Percentiles rank a stretch among this genome's conserved stretches.
Conservation (phyloP, 92 coral and sea anemone species). For the Blastomussa wellsi region DNA sequence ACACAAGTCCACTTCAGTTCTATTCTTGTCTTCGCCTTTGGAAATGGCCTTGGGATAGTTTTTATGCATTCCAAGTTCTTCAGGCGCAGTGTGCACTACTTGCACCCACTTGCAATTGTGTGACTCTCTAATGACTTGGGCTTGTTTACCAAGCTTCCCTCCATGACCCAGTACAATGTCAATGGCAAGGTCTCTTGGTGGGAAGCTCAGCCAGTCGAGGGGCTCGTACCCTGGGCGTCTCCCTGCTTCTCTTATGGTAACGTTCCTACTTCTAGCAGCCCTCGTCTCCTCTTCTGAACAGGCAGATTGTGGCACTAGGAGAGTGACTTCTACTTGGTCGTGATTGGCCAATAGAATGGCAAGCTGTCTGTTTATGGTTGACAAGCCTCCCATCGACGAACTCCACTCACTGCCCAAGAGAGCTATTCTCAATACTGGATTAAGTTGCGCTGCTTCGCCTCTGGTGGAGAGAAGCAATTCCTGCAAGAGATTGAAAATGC, state of each 20-base stretch:
- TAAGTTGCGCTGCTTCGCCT: not conserved
- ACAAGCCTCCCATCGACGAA: slow-evolving; percentile 15
- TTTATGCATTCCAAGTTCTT: slow-evolving; percentile 16
- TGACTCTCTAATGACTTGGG: slow-evolving; percentile 8
- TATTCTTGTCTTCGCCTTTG: slow-evolving; percentile 16
- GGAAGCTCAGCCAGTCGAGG: slow-evolving; percentile 20
- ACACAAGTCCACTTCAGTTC: slow-evolving; percentile 14
- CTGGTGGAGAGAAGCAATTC: not conserved
- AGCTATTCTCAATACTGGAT: not conserved
- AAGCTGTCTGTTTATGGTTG: slow-evolving; percentile 8
- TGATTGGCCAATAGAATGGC: not conserved
- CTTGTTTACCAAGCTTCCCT: slow-evolving; percentile 10
- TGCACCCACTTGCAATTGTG: slow-evolving; percentile 17
- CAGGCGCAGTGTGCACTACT: not conserved
- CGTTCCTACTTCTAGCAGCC: not conserved
- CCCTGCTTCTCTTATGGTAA: slow-evolving; percentile 6
- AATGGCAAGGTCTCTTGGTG: slow-evolving; percentile 5
- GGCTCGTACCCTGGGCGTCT: slow-evolving; percentile 14
- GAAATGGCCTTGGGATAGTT: not conserved
- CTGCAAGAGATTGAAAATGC: not conserved
- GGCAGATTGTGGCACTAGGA: slow-evolving; percentile 12
- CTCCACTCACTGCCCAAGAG: slow-evolving; percentile 18
- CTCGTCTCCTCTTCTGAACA: slow-evolving; percentile 16
- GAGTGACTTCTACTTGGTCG: not conserved
- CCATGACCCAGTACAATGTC: slow-evolving; percentile 13